Evolutionary conservation across 2,888 invertebrate genomes (phyloP).

Genomic region (Drosophila kuntzei): DNA sequence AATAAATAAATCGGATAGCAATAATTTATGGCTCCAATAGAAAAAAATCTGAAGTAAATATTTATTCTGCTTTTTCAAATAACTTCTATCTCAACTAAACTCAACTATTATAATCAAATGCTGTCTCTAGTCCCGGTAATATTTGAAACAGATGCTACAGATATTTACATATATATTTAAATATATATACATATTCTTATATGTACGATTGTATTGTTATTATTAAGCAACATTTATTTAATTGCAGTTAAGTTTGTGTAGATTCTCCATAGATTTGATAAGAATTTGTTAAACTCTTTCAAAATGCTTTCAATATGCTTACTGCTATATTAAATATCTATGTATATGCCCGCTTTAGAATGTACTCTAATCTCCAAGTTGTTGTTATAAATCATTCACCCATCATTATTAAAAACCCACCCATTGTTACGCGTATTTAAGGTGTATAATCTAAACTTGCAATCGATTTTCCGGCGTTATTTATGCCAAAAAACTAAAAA

Average conservation of each 20-base stretch:
- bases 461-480: constrained; percentile 66
- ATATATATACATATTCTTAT: constrained; percentile 11
- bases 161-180: constrained; percentile 33
- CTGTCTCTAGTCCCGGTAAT: constrained; percentile 16
- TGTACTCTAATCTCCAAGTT: constrained; percentile 23
- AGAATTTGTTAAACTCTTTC: constrained; percentile 39
- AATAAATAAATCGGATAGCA: too few species aligned
- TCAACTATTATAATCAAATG: constrained; percentile 2
- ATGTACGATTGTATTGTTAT: constrained; percentile 30
- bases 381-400: constrained; percentile 34
- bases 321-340: constrained; percentile 23
- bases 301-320: constrained; percentile 54
- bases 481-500: constrained; percentile 55
- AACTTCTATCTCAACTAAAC: background rate
- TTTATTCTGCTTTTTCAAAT: background rate
- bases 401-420: constrained; percentile 53
- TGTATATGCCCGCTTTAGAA: constrained; percentile 44
- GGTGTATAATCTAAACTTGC: constrained; percentile 44
- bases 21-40: background rate
- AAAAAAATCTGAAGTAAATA: background rate
- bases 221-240: constrained; percentile 43
- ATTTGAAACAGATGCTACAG: constrained; percentile 9
- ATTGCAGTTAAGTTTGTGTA: constrained; percentile 70
- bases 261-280: constrained; percentile 51
- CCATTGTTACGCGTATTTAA: constrained; percentile 50